phyloP scores from a whole-genome alignment of 2,888 invertebrate species.

The Cephus sareptanus region DNA sequence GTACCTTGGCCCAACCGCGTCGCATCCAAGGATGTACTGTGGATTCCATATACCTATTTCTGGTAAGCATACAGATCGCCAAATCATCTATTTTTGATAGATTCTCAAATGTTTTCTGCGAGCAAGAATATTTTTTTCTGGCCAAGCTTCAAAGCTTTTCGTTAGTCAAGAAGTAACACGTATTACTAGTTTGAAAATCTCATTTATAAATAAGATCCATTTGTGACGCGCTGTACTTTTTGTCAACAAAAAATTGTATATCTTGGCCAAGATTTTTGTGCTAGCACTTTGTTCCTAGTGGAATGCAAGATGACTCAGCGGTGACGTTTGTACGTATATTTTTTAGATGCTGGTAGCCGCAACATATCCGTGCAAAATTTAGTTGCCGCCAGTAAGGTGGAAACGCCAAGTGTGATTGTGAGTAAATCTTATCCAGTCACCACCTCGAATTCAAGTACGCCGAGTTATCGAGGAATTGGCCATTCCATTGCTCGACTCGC shows the following conservation, averaged over 20 bases:
- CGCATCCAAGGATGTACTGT: slow-evolving; percentile 56
- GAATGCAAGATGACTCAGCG: slow-evolving; percentile 14
- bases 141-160: slow-evolving; percentile 8
- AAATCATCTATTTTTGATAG: slow-evolving; percentile 4
- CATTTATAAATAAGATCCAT: slow-evolving; percentile 1
- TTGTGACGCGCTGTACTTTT: slow-evolving; percentile 7
- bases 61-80: slow-evolving; percentile 47
- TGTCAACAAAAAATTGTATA: slow-evolving; percentile 18
- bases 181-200: background rate
- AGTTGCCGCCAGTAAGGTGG: slow-evolving; percentile 54
- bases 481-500: slow-evolving; percentile 58
- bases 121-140: background rate
- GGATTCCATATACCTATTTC: slow-evolving; percentile 68
- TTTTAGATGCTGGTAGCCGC: slow-evolving; percentile 53
- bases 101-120: slow-evolving; percentile 8
- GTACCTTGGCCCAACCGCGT: slow-evolving; percentile 51
- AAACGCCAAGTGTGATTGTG: slow-evolving; percentile 71
- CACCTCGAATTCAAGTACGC: slow-evolving; percentile 53
- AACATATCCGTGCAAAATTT: slow-evolving; percentile 55
- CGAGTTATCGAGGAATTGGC: slow-evolving; percentile 52
- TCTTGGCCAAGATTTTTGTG: slow-evolving; percentile 13
- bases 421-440: slow-evolving; percentile 65
- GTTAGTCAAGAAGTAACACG: background rate
- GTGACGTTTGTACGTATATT: slow-evolving; percentile 9
- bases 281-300: slow-evolving; percentile 14